These are phyloP conservation scores for Montifringilla adamsi DNA, from an alignment of 2,113 vertebrate genomes.

Conservation along the genomic window DNA sequence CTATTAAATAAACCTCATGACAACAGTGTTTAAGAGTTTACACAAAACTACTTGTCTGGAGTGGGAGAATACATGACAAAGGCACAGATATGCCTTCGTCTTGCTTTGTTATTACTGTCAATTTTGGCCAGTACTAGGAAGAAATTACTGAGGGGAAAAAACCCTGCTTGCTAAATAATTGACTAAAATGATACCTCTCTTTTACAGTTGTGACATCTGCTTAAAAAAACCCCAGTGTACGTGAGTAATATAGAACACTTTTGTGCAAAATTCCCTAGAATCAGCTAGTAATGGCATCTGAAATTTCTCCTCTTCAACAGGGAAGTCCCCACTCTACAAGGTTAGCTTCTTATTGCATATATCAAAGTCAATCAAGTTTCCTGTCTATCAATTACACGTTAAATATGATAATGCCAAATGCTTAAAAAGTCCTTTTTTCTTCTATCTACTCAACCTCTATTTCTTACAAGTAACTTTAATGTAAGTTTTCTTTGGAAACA, in stretches of 20 bases:
- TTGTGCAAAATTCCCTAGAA: constrained; percentile 65
- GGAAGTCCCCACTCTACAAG: constrained; percentile 61
- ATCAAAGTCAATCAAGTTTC: constrained; percentile 49
- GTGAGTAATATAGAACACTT: constrained; percentile 55
- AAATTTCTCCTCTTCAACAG: constrained; percentile 32
- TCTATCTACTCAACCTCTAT: not conserved
- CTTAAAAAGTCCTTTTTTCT: not conserved
- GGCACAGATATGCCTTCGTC: not conserved
- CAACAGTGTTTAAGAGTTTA: not conserved
- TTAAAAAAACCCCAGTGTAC: not conserved
- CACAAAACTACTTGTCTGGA: not conserved
- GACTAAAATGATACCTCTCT: constrained; percentile 42
- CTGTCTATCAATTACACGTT: not conserved
- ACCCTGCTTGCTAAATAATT: constrained; percentile 28
- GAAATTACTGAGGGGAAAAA: constrained; percentile 30
- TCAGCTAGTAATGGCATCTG: constrained; percentile 53
- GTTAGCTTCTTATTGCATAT: constrained; percentile 33
- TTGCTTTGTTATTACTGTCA: constrained; percentile 32
- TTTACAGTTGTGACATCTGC: constrained; percentile 60
- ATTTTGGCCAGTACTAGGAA: constrained; percentile 28
- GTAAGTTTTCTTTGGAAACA: not conserved
- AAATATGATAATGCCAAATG: not conserved
- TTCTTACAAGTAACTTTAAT: not conserved
- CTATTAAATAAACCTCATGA: not conserved
- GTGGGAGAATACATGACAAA: not conserved